These are phyloP conservation scores for Drosophila sp. DNA, from an alignment of 1,140 invertebrate genomes.

Conservation along the genomic window DNA sequence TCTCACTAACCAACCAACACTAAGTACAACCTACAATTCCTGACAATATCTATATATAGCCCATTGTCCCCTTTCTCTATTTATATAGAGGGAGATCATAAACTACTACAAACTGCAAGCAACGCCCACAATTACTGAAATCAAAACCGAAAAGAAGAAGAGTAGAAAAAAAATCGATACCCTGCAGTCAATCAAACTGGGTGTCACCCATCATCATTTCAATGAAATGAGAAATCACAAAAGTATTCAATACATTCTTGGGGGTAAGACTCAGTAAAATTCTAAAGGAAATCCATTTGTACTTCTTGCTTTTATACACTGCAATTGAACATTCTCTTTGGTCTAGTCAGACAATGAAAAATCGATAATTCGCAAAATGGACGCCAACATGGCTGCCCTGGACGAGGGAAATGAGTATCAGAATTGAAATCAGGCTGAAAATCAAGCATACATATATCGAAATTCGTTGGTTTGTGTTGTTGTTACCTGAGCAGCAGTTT, in stretches of 20 bases:
- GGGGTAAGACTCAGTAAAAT: too few species aligned
- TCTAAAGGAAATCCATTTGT: neutral
- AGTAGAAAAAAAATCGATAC: conserved; percentile 65
- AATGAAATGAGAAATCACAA: neutral
- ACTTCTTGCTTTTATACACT: conserved; percentile 31
- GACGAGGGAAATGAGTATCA: conserved; percentile 6
- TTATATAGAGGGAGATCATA: conserved; percentile 8
- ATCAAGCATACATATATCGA: conserved; percentile 11
- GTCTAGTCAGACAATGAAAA: conserved; percentile 63
- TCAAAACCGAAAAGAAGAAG: conserved; percentile 7
- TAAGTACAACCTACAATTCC: neutral
- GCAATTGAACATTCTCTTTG: conserved; percentile 39
- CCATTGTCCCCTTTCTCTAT: conserved; percentile 24
- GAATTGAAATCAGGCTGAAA: conserved; percentile 14
- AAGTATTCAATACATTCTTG: too few species aligned
- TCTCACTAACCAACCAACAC: neutral
- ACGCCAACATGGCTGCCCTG: conserved; percentile 80
- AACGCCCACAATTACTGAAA: conserved; percentile 32
- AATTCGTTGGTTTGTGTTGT: neutral
- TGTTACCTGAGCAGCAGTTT: conserved; percentile 82
- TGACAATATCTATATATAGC: conserved; percentile 49
- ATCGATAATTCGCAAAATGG: conserved; percentile 80
- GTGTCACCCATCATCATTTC: conserved; percentile 10
- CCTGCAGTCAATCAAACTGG: conserved; percentile 24
- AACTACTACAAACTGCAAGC: conserved; percentile 23